Percentiles rank a stretch among this genome's conserved stretches.
phyloP scores from a whole-genome alignment of 1,140 invertebrate genomes.

The Lepidurus couesii region DNA sequence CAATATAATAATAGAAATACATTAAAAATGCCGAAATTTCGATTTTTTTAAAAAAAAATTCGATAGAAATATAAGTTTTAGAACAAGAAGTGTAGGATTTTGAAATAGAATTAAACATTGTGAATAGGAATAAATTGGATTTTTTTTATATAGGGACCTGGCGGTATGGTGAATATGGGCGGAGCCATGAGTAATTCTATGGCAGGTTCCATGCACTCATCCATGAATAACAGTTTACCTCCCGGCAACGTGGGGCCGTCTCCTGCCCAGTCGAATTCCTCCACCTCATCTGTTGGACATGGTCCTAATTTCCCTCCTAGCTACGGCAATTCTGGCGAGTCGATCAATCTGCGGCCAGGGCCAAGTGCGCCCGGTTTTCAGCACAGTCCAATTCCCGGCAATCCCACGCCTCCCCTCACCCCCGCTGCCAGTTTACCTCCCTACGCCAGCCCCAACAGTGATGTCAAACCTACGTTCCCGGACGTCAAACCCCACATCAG shows the following conservation, averaged over 20 bases:
- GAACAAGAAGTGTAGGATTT: no score
- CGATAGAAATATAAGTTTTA: no score
- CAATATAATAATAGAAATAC: no score
- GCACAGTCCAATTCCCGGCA: constrained; percentile 91
- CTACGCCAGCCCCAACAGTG: constrained; percentile 80
- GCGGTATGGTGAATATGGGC: constrained; percentile 50
- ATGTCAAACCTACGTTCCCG: constrained; percentile 74
- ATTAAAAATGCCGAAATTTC: no score
- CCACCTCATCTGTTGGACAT: neutral
- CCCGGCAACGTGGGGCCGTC: constrained; percentile 27
- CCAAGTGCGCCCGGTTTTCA: constrained; percentile 56
- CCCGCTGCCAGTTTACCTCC: constrained; percentile 78
- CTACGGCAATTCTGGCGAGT: neutral
- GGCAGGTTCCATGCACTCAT: constrained; percentile 21
- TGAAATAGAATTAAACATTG: no score
- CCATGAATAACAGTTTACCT: constrained; percentile 34
- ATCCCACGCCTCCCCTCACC: constrained; percentile 87
- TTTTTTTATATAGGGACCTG: neutral
- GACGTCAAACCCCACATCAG: constrained; percentile 60
- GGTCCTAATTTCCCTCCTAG: constrained; percentile 4
- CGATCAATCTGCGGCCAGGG: constrained; percentile 27
- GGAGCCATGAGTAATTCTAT: neutral
- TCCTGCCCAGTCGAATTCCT: neutral
- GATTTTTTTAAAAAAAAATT: no score
- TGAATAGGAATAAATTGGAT: neutral